Evolutionary conservation across 2,797 vertebrate species (phyloP), one percentile per base, ranked within the genome.

Genomic region (Pangasius macronema): DNA sequence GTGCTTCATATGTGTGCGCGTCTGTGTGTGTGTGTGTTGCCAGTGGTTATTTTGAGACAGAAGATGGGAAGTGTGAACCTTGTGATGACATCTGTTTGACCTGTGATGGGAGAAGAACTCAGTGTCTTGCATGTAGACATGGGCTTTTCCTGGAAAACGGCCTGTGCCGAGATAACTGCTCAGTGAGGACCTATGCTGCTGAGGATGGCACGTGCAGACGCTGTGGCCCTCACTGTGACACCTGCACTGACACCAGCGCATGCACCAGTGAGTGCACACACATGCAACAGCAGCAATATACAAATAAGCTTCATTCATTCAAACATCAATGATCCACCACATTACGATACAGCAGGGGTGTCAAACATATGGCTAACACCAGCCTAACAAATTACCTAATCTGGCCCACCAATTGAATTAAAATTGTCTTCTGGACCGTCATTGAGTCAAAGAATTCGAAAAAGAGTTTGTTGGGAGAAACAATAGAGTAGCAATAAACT

Each of bases 61-160:
- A 88, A 22, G 90, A 93, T 0, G 94, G 94, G 0, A 92, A 89
- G 0, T 96, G 95, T 87, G 94, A 95, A 61, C 90, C 91, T 77
- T 96, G 96, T n/a, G 94, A 95, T 59, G 87, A 70, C 70, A 93
- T 94, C 89, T 96, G 96, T 89, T 89, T 93, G 87, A 95, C 96
- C 1, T 96, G 96, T 89, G 96, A 96, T 39, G 95, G 93, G 30
- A 92, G 83, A 57, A 93, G 91, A 87, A 92, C 91, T 3, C 94
- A 95, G 89, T 96, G 96, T 90, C 92, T 96, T 86, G 95, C 95
- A 42, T 96, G 96, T 87, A 86, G 89, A 46, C 92, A 94, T 0
- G 95, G 94, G 18, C 91, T 93, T 82, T 96, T 94, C 90, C 90
- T 97, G 86, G 94, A 95, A 91, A 92, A 92, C 0, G 93, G 94